phyloP scores from a whole-genome alignment of 2,113 vertebrate species.

The Pleuronectes platessa region DNA sequence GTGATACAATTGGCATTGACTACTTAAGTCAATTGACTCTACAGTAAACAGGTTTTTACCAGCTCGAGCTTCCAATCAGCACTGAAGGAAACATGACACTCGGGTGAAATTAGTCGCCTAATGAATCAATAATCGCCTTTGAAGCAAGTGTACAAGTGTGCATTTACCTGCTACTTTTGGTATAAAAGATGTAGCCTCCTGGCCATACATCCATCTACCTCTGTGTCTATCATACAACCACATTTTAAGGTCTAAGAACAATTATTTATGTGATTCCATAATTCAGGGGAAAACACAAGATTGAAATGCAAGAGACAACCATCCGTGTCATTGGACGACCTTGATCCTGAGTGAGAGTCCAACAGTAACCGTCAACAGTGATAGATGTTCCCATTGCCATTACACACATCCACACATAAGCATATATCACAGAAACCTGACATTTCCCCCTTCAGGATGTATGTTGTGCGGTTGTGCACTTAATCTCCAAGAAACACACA shows the following conservation, averaged over 20 bases:
- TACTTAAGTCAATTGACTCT: too few relatives aligned
- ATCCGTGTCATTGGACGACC: not conserved
- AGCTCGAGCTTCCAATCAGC: too few relatives aligned
- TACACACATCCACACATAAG: not conserved
- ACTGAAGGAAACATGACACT: too few relatives aligned
- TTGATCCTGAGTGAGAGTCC: constrained; percentile 11
- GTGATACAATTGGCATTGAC: too few relatives aligned
- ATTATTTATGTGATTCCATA: not conserved
- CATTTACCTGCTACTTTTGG: too few relatives aligned
- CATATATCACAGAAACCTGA: constrained; percentile 1
- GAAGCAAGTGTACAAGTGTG: too few relatives aligned
- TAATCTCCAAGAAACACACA: not conserved
- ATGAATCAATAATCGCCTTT: too few relatives aligned
- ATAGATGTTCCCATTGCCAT: not conserved
- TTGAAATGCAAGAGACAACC: constrained; percentile 5
- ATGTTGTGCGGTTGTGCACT: not conserved
- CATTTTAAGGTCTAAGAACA: too few relatives aligned
- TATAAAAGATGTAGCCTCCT: too few relatives aligned
- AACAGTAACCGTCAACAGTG: constrained; percentile 3
- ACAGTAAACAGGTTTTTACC: too few relatives aligned
- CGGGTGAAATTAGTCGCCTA: too few relatives aligned
- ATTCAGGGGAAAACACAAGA: not conserved
- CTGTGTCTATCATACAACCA: too few relatives aligned
- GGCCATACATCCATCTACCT: not conserved
- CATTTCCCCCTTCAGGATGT: not conserved